phyloP scores from a whole-genome alignment of 2,113 vertebrate genomes.

The Neodon shergylaensis region DNA sequence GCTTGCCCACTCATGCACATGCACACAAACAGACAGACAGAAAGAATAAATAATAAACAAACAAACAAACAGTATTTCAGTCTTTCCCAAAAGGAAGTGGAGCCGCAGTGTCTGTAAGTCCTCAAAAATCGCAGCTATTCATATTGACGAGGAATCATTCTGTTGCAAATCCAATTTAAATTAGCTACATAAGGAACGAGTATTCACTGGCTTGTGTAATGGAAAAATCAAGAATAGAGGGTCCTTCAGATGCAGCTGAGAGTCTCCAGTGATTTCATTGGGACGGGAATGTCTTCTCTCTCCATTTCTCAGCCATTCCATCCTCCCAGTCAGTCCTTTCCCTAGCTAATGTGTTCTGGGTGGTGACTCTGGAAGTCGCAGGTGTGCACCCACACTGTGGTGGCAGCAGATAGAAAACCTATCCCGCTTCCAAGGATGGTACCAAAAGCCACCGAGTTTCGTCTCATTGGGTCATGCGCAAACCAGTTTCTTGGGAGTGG shows the following conservation, averaged over 20 bases:
- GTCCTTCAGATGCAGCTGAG: constrained; percentile 11
- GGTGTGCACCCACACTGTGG: neutral
- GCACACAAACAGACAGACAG: too few relatives aligned
- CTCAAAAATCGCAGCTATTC: neutral
- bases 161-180: constrained; percentile 37
- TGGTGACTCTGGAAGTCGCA: neutral
- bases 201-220: constrained; percentile 4
- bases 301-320: neutral
- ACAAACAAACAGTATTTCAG: neutral
- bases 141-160: constrained; percentile 14
- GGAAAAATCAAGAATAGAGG: neutral
- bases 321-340: neutral
- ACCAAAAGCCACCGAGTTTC: neutral
- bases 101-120: neutral
- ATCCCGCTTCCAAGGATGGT: neutral
- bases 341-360: constrained; percentile 13
- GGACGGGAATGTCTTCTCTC: neutral
- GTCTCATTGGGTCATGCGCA: neutral
- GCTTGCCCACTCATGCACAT: too few relatives aligned
- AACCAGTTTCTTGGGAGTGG: neutral
- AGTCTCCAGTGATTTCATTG: constrained; percentile 3
- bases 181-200: constrained; percentile 23
- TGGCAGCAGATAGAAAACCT: neutral
- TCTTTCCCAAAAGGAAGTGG: neutral
- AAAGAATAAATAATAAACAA: too few relatives aligned